Conservation (phyloP, 2,797 vertebrate genomes). For the Huso huso region DNA sequence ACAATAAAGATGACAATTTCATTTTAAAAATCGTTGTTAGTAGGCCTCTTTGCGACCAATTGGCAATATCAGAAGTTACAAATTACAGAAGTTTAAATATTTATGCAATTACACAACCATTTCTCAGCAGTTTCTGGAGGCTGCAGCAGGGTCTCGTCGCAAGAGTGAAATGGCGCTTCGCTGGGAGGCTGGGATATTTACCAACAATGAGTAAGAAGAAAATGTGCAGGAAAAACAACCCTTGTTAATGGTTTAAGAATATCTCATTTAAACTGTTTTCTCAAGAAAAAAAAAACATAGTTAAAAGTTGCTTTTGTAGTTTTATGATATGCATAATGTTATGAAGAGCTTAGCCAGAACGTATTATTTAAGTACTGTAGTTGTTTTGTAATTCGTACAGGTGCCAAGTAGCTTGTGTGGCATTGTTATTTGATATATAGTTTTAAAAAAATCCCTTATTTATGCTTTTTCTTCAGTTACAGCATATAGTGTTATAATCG, state of each 20-base stretch:
- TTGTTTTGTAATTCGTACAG: constrained; percentile 15
- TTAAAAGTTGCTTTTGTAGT: constrained; percentile 51
- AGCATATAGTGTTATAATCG: constrained; percentile 16
- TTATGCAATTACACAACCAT: constrained; percentile 42
- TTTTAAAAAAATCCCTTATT: constrained; percentile 29
- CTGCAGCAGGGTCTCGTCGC: constrained; percentile 39
- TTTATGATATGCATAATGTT: constrained; percentile 28
- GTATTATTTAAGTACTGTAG: constrained; percentile 1
- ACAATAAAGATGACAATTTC: neutral
- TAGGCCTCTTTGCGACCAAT: neutral
- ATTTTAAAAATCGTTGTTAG: neutral
- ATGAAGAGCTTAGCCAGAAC: constrained; percentile 24
- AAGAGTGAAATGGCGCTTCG: constrained; percentile 51
- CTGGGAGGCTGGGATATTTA: constrained; percentile 49
- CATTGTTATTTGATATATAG: constrained; percentile 37
- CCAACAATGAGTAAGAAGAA: constrained; percentile 49
- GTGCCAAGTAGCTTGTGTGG: constrained; percentile 45
- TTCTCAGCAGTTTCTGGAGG: constrained; percentile 43
- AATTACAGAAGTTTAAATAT: constrained; percentile 24
- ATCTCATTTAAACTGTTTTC: constrained; percentile 25
- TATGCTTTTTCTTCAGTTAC: constrained; percentile 23
- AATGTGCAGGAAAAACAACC: too few species aligned
- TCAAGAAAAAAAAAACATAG: constrained; percentile 37
- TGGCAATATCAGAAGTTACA: neutral
- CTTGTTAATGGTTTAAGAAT: too few species aligned